Evolutionary conservation across 2,113 vertebrate genomes (phyloP).

Genomic region (Corythaeola cristata): DNA sequence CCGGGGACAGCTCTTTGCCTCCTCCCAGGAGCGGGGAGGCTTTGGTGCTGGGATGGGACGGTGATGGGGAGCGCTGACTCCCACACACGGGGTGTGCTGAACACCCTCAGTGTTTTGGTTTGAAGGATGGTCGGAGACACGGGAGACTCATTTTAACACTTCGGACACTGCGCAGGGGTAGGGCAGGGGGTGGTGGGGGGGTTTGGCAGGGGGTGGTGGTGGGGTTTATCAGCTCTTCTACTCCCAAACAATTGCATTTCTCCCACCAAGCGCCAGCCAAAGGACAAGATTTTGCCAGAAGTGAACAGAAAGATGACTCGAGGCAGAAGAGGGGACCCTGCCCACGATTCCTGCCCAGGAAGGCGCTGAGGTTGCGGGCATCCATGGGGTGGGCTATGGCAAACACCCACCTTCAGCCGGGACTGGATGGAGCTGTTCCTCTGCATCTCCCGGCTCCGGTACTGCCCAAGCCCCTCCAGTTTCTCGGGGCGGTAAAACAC

Average conservation of each 20-base stretch:
- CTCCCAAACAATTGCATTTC: not conserved
- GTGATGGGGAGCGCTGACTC: fast-evolving
- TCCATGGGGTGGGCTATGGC: not conserved
- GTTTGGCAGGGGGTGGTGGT: not conserved
- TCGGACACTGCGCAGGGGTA: not conserved
- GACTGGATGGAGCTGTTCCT: constrained; percentile 90
- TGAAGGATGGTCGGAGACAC: not conserved
- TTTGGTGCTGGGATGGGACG: not conserved
- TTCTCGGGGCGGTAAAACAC: constrained; percentile 91
- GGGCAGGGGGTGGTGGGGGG: not conserved
- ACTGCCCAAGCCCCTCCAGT: constrained; percentile 86
- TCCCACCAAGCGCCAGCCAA: not conserved
- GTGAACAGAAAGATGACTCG: too few relatives aligned
- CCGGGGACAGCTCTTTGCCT: not conserved
- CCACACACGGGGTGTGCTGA: not conserved
- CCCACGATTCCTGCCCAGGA: not conserved
- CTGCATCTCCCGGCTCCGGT: constrained; percentile 88
- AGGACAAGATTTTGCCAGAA: not conserved
- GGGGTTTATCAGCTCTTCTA: not conserved
- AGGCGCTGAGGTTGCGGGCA: not conserved
- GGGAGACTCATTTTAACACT: not conserved
- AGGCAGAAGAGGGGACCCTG: not conserved
- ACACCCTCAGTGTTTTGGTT: not conserved
- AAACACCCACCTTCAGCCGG: constrained; percentile 86
- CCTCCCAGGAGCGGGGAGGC: not conserved